phyloP scores from a whole-genome alignment of 2,888 invertebrate genomes.

The Agriopis aurantiaria region DNA sequence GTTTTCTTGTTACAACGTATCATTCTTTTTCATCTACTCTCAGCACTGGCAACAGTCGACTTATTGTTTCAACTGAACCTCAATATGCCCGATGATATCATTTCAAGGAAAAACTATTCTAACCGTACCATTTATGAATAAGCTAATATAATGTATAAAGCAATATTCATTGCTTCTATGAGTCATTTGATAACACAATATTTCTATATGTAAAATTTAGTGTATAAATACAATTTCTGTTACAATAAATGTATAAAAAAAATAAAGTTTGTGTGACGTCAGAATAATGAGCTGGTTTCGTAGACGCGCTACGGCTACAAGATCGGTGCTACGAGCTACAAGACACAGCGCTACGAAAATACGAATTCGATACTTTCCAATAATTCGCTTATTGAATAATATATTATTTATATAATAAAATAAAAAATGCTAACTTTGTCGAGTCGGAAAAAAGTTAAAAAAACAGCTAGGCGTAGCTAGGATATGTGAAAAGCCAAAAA shows the following conservation, averaged over 20 bases:
- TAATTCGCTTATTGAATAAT: neutral
- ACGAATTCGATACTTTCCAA: neutral
- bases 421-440: too few species aligned
- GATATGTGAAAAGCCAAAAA: too few species aligned
- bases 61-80: conserved; percentile 58
- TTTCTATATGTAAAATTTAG: neutral
- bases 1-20: neutral
- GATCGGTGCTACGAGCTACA: conserved; percentile 14
- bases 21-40: conserved; percentile 22
- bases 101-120: conserved; percentile 57
- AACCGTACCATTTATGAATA: conserved; percentile 44
- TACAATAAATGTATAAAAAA: neutral
- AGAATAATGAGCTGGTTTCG: conserved; percentile 17
- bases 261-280: conserved; percentile 7
- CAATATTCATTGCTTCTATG: conserved; percentile 5
- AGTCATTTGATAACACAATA: neutral
- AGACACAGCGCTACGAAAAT: conserved; percentile 16
- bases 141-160: conserved; percentile 34
- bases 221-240: neutral
- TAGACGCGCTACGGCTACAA: conserved; percentile 26
- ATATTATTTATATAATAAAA: neutral
- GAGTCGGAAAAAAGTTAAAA: too few species aligned
- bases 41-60: conserved; percentile 26
- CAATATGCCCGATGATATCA: conserved; percentile 55
- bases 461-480: too few species aligned